phyloP scores from a whole-genome alignment of 1,140 invertebrate species.

The Hypsibius dujardini region DNA sequence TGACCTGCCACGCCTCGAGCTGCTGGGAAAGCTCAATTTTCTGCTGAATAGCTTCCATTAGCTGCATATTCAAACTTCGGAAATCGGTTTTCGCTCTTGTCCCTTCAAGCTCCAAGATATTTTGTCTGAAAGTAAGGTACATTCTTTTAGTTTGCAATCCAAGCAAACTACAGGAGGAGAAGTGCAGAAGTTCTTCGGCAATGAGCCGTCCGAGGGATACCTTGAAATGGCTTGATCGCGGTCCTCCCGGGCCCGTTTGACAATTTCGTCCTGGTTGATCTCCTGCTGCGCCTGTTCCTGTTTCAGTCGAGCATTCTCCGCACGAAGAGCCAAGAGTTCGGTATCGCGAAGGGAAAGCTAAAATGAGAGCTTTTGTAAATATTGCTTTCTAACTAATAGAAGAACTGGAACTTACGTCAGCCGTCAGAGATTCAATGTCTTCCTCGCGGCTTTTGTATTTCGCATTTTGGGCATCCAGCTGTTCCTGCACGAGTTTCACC shows the following conservation, averaged over 20 bases:
- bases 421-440: neutral
- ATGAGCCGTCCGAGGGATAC: too few relatives aligned
- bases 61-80: constrained; percentile 73
- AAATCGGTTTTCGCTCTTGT: constrained; percentile 71
- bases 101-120: constrained; percentile 63
- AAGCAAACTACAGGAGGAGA: too few relatives aligned
- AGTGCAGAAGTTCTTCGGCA: too few relatives aligned
- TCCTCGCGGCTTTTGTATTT: neutral
- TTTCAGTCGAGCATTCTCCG: constrained; percentile 4
- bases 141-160: too few relatives aligned
- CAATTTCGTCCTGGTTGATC: constrained; percentile 47
- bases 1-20: constrained; percentile 88
- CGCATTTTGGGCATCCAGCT: neutral
- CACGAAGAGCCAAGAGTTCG: neutral
- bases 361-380: neutral
- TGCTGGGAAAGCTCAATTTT: constrained; percentile 83
- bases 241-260: constrained; percentile 53
- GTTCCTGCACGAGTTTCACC: neutral
- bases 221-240: constrained; percentile 66
- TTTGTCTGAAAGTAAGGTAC: constrained; percentile 42
- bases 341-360: constrained; percentile 9
- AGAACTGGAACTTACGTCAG: neutral
- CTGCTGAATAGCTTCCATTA: constrained; percentile 81
- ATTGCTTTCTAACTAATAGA: too few relatives aligned
- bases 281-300: constrained; percentile 23